A percentile compares a stretch with the other conserved stretches of the same genome.
phyloP scores from a whole-genome alignment of 2,888 invertebrate species.

The Malthinus flaveolus region DNA sequence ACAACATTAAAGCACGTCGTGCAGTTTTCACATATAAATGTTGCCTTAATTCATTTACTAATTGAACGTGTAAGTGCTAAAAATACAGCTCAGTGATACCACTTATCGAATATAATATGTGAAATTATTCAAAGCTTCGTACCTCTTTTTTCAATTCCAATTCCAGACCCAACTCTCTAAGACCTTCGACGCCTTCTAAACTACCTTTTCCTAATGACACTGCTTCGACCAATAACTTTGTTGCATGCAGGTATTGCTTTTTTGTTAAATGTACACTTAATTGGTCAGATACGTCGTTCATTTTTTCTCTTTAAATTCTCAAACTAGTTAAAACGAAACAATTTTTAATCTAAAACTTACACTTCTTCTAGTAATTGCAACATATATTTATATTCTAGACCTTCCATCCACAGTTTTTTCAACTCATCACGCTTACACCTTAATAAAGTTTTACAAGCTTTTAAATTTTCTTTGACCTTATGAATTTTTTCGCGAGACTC shows the following conservation, averaged over 20 bases:
- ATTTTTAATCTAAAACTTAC: constrained; percentile 56
- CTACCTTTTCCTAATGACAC: constrained; percentile 69
- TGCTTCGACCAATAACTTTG: constrained; percentile 77
- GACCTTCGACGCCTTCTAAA: constrained; percentile 80
- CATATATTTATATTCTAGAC: constrained; percentile 93
- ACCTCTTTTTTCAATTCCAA: constrained; percentile 70
- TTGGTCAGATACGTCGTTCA: constrained; percentile 73
- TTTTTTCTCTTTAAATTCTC: constrained; percentile 64
- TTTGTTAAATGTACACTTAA: constrained; percentile 66
- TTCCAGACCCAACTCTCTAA: constrained; percentile 78
- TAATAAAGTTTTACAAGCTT: constrained; percentile 81
- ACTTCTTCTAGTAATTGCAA: constrained; percentile 88
- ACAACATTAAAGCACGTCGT: constrained; percentile 54
- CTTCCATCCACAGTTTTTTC: constrained; percentile 91
- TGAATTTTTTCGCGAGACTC: constrained; percentile 76
- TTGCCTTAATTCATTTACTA: constrained; percentile 71
- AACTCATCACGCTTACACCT: constrained; percentile 92
- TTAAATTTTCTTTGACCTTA: constrained; percentile 78
- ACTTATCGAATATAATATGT: constrained; percentile 17
- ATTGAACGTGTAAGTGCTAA: constrained; percentile 67
- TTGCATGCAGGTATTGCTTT: constrained; percentile 84
- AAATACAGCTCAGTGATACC: constrained; percentile 9
- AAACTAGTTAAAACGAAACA: neutral
- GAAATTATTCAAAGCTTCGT: too few species aligned
- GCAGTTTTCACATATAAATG: constrained; percentile 66